Conservation (phyloP, 2,797 vertebrate species). For the Rhabdomys pumilio region DNA sequence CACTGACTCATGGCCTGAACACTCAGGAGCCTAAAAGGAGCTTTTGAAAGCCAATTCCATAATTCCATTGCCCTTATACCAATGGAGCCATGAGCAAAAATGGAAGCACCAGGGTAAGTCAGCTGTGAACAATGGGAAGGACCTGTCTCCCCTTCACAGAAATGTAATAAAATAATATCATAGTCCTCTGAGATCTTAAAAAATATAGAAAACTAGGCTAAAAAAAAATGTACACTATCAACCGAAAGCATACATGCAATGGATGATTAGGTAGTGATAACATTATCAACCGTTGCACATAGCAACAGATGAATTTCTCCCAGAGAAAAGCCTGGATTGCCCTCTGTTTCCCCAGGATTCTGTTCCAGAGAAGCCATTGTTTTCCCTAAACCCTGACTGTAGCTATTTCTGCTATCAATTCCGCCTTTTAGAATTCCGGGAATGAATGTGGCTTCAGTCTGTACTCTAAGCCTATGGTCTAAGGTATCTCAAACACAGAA, state of each 20-base stretch:
- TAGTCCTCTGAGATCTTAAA: not conserved
- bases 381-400: rapidly evolving
- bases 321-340: too few species aligned
- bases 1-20: not conserved
- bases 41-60: not conserved
- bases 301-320: not conserved
- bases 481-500: not conserved
- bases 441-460: not conserved
- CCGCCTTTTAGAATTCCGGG: not conserved
- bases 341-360: not conserved
- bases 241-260: not conserved
- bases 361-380: rapidly evolving
- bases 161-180: not conserved
- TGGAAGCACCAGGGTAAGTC: not conserved
- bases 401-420: not conserved
- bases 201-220: not conserved
- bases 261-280: not conserved
- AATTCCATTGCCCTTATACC: not conserved
- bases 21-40: not conserved
- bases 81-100: not conserved
- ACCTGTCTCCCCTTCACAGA: not conserved
- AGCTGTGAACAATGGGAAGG: not conserved
- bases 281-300: not conserved
- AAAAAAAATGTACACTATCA: not conserved
- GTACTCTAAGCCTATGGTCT: not conserved